Percentiles rank a stretch among this genome's conserved stretches.
These are phyloP conservation scores for Sarcoramphus papa DNA, from an alignment of 2,797 vertebrate genomes.

Conservation along the genomic window DNA sequence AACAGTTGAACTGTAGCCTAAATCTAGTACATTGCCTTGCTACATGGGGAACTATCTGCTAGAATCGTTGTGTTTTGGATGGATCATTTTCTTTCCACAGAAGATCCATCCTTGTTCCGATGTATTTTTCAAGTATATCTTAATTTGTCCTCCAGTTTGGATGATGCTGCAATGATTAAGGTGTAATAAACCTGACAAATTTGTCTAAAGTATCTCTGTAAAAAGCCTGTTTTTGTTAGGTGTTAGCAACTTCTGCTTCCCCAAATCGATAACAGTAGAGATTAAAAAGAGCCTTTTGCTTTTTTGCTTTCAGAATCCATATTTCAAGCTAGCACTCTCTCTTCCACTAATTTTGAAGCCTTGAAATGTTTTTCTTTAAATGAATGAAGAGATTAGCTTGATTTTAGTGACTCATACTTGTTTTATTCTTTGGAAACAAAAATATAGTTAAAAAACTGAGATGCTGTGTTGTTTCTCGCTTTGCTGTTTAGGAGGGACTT, in stretches of 20 bases:
- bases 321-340: not conserved
- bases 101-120: not conserved
- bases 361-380: not conserved
- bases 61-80: not conserved
- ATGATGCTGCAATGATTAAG: not conserved
- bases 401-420: not conserved
- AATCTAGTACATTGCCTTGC: not conserved
- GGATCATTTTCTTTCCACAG: not conserved
- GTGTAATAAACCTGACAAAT: not conserved
- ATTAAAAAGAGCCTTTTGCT: not conserved
- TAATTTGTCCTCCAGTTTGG: not conserved
- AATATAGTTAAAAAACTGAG: not conserved
- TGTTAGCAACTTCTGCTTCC: not conserved
- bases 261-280: not conserved
- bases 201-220: not conserved
- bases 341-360: not conserved
- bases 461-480: rapidly evolving
- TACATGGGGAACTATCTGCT: not conserved
- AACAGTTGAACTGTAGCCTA: not conserved
- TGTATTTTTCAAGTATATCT: not conserved
- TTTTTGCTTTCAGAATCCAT: not conserved
- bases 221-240: not conserved
- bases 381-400: not conserved
- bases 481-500: not conserved
- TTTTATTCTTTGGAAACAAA: not conserved